Conservation (phyloP, 2,797 vertebrate species). For the Hybognathus amarus region DNA sequence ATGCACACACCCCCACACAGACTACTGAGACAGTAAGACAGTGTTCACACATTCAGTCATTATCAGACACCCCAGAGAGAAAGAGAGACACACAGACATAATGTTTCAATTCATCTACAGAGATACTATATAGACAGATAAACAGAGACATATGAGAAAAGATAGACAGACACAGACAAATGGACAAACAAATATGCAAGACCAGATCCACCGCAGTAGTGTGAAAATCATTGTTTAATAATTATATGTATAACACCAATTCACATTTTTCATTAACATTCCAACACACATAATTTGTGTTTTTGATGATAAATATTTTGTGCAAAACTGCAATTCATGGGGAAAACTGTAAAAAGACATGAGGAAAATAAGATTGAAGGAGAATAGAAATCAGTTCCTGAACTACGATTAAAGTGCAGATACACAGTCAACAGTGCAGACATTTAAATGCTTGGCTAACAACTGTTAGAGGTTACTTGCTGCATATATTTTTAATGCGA, state of each 20-base stretch:
- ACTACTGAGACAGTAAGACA: constrained; percentile 18
- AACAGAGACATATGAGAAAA: not conserved
- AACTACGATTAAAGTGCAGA: constrained; percentile 6
- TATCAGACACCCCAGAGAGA: not conserved
- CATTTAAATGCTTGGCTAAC: not conserved
- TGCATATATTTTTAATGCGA: not conserved
- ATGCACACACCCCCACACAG: constrained; percentile 19
- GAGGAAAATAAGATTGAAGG: not conserved
- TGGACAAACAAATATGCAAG: no score
- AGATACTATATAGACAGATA: not conserved
- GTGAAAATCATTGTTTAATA: constrained; percentile 53
- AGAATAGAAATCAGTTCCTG: not conserved
- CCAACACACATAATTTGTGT: constrained; percentile 4
- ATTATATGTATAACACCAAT: constrained; percentile 26
- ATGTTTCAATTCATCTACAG: not conserved
- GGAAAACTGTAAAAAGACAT: not conserved
- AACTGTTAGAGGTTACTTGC: not conserved
- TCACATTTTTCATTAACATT: constrained; percentile 21
- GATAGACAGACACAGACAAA: not conserved
- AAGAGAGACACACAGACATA: not conserved
- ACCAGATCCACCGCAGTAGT: not conserved
- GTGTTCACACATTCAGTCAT: constrained; percentile 33
- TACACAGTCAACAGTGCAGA: not conserved
- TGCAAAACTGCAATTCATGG: constrained; percentile 43
- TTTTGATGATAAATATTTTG: constrained; percentile 27